Conservation (phyloP, 2,113 vertebrate genomes). For the Takifugu bimaculatus region DNA sequence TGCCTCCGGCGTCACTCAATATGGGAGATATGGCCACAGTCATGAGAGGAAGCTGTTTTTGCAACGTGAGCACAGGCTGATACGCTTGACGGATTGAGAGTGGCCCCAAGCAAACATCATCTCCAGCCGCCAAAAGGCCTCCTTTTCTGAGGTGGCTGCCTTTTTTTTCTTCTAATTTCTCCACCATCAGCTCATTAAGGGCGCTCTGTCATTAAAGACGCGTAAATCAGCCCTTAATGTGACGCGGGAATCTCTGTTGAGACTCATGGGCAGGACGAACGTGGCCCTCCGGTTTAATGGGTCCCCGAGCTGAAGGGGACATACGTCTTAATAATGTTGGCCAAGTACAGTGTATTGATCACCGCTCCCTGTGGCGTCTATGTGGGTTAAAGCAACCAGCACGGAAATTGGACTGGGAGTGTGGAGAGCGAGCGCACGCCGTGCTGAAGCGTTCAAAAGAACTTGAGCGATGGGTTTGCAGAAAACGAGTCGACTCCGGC, state of each 20-base stretch:
- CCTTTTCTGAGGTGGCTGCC: constrained; percentile 28
- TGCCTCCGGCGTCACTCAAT: constrained; percentile 41
- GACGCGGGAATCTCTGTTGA: constrained; percentile 57
- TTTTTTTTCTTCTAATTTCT: constrained; percentile 29
- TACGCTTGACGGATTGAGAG: constrained; percentile 49
- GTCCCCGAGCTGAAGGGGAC: constrained; percentile 58
- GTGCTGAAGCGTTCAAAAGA: constrained; percentile 41
- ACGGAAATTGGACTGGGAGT: constrained; percentile 58
- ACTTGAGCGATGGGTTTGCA: constrained; percentile 66
- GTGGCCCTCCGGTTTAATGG: constrained; percentile 69
- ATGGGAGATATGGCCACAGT: constrained; percentile 36
- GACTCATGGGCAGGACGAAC: constrained; percentile 55
- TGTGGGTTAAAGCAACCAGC: constrained; percentile 58
- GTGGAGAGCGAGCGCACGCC: constrained; percentile 32
- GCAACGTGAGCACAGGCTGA: constrained; percentile 39
- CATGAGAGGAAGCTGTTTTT: constrained; percentile 43
- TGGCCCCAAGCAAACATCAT: constrained; percentile 50
- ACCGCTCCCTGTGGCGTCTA: constrained; percentile 58
- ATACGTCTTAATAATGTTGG: constrained; percentile 74
- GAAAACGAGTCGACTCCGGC: constrained; percentile 40
- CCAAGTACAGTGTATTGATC: constrained; percentile 71
- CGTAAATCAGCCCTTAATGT: constrained; percentile 68
- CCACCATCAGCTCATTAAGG: constrained; percentile 69
- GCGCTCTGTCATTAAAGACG: constrained; percentile 62
- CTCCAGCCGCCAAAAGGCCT: constrained; percentile 42